Conservation (phyloP, 2,113 vertebrate genomes). For the Mustela lutreola region DNA sequence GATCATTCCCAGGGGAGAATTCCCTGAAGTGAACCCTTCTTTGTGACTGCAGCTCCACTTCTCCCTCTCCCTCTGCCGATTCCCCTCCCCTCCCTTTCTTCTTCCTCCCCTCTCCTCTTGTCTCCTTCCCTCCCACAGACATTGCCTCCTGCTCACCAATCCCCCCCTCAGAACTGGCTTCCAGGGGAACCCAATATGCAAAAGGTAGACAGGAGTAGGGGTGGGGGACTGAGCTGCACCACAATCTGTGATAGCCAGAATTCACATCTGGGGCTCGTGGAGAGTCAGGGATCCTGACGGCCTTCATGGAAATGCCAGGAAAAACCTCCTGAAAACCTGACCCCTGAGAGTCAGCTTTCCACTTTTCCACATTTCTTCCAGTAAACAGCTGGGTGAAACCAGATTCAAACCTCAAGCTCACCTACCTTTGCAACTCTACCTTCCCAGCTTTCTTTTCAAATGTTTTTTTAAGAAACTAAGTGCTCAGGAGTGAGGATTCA, state of each 20-base stretch:
- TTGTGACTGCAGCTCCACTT: no score
- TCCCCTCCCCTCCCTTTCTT: not conserved
- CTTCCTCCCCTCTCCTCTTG: not conserved
- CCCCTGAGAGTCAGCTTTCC: not conserved
- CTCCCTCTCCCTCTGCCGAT: not conserved
- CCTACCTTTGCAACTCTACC: not conserved
- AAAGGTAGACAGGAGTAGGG: not conserved
- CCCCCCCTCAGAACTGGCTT: not conserved
- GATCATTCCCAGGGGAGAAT: no score
- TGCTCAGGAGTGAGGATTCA: not conserved
- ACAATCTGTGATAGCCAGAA: not conserved
- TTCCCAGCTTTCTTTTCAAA: not conserved
- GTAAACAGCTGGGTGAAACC: not conserved
- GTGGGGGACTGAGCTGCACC: not conserved
- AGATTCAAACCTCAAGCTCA: not conserved
- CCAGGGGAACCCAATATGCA: not conserved
- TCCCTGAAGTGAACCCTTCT: not conserved
- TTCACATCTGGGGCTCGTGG: not conserved
- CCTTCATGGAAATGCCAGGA: not conserved
- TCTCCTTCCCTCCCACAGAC: not conserved
- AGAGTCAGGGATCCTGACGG: not conserved
- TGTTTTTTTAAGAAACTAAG: not conserved
- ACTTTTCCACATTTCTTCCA: not conserved
- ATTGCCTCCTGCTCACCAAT: not conserved
- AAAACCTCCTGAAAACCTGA: not conserved